Conservation (phyloP, 2,113 vertebrate genomes). For the Fregata magnificens region DNA sequence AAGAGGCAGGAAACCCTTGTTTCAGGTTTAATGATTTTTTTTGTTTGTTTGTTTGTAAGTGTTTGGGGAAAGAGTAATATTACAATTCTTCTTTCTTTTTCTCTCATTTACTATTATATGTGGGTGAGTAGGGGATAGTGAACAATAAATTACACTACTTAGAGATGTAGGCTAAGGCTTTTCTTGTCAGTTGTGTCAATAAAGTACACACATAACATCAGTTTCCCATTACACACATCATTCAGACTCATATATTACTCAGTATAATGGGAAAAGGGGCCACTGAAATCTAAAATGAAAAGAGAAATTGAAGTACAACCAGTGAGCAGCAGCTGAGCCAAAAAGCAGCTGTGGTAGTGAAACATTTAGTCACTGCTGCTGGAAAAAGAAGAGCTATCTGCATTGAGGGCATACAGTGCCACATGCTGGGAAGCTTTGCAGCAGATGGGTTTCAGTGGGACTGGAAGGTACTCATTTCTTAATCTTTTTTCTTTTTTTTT, state of each 20-base stretch:
- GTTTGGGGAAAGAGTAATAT: constrained; percentile 42
- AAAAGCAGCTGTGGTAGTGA: constrained; percentile 34
- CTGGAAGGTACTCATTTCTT: not conserved
- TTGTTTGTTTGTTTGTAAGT: not conserved
- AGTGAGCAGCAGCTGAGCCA: constrained; percentile 44
- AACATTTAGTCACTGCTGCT: constrained; percentile 49
- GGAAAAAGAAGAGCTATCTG: constrained; percentile 21
- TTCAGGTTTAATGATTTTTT: constrained; percentile 19
- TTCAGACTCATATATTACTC: constrained; percentile 73
- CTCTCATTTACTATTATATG: constrained; percentile 63
- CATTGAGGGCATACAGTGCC: constrained; percentile 8
- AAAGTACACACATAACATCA: constrained; percentile 70
- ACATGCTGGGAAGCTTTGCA: constrained; percentile 13
- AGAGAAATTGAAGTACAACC: constrained; percentile 72
- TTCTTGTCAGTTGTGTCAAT: constrained; percentile 68
- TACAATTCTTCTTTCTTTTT: constrained; percentile 46
- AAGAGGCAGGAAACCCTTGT: not conserved
- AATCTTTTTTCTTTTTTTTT: not conserved
- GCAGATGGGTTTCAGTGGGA: constrained; percentile 23
- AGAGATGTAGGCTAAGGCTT: constrained; percentile 53
- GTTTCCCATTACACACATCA: constrained; percentile 74
- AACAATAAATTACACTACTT: constrained; percentile 73
- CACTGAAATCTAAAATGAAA: constrained; percentile 68
- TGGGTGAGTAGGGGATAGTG: constrained; percentile 43
- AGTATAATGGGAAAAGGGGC: constrained; percentile 66